Base-by-base conservation (phyloP, 2,113 vertebrate species). In the Tauraco erythrolophus region DNA sequence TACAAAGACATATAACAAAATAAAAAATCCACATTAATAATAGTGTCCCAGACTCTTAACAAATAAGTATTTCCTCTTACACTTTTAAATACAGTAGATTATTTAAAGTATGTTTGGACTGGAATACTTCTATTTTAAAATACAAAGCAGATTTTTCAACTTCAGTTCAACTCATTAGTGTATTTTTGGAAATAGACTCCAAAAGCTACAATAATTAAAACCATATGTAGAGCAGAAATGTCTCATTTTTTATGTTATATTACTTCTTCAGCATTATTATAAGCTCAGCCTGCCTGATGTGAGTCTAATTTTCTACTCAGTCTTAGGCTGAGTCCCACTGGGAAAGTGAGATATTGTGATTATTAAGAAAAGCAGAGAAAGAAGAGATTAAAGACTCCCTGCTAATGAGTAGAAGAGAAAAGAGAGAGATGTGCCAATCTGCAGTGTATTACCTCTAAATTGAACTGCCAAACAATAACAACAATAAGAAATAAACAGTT, bases 271-370 rank as follows among this genome's bases (percentile, higher is more conserved):
- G 81, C 62, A 92, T 85, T 97, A 88, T 96, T 92, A 84, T 89
- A 83, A 94, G 78, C 51, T 91, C 72, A 94, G 56, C 57, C 66
- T 96, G 57, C 68, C 95, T 97, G 83, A 94, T 94, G 89, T 72
- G 91, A 98, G 87, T 71, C 94, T 97, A 97, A 98, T 98, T 97
- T 95, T 95, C 96, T 96, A 62, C 79, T 97, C 95, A 94, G 43
- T 97, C 95, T 97, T 95, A 92, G 80, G 78, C 76, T 95, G 94
- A 85, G 46, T 96, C 94, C 91, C 94, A 97, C 96, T 95, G 94
- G 94, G 93, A 95, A 88, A 97, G 66, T 95, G 88, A 94, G 92
- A 96, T 66, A 75, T 72, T 96, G 70, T 97, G 95, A 97, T 98
- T 97, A 95, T 87, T 96, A 76, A 94, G 77, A 97, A 97, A 97